Evolutionary conservation across 2,888 invertebrate genomes (phyloP).

Genomic region (Epicampocera succincta): DNA sequence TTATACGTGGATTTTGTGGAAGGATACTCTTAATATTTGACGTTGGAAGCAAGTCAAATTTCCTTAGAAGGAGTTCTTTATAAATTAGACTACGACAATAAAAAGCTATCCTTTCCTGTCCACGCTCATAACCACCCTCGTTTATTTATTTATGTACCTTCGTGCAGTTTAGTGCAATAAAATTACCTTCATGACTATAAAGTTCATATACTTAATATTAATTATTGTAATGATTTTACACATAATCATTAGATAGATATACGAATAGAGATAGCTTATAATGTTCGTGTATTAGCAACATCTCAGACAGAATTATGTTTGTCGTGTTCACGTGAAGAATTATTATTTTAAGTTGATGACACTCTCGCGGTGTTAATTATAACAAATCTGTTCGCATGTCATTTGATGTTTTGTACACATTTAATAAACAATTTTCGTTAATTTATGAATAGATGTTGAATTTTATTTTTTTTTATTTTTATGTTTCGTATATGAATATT

Average conservation of each 20-base stretch:
- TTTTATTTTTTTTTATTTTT: not conserved
- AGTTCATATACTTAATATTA: constrained; percentile 58
- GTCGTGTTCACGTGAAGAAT: constrained; percentile 22
- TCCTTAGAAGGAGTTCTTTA: too few species aligned
- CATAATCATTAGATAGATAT: constrained; percentile 58
- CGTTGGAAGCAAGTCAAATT: too few species aligned
- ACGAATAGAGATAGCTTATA: constrained; percentile 2
- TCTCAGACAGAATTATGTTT: constrained; percentile 17
- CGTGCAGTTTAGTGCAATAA: constrained; percentile 40
- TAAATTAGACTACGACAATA: too few species aligned
- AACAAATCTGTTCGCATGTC: constrained; percentile 64
- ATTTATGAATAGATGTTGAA: constrained; percentile 48
- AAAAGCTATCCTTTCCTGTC: too few species aligned
- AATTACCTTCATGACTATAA: constrained; percentile 63
- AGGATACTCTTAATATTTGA: too few species aligned
- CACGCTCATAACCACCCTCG: constrained; percentile 23
- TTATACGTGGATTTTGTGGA: too few species aligned
- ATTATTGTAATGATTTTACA: constrained; percentile 62
- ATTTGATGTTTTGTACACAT: constrained; percentile 55
- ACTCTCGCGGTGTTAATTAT: constrained; percentile 62
- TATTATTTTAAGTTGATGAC: constrained; percentile 59
- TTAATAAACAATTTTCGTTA: constrained; percentile 56
- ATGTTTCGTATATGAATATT: not conserved
- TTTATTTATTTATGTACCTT: not conserved
- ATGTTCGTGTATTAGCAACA: not conserved